A percentile compares a stretch with the other conserved stretches of the same genome.
These are phyloP conservation scores for Crotalus horridus DNA, from an alignment of 2,113 vertebrate species.

Conservation along the genomic window DNA sequence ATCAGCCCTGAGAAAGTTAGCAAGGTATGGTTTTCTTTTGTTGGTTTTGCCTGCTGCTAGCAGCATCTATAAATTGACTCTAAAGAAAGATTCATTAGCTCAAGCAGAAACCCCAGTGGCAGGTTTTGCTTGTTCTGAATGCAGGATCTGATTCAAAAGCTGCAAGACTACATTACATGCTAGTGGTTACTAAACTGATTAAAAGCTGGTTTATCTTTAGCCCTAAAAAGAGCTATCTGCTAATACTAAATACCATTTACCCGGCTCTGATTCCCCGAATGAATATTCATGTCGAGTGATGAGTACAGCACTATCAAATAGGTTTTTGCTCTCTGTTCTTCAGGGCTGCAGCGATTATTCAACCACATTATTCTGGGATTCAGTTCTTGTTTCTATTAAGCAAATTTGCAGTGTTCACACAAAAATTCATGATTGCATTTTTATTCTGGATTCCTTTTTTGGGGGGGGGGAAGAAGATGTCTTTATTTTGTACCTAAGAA, in stretches of 20 bases:
- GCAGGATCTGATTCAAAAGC: slow-evolving; percentile 1
- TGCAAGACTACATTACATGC: slow-evolving; percentile 55
- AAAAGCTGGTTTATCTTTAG: slow-evolving; percentile 60
- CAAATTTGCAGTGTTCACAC: slow-evolving; percentile 57
- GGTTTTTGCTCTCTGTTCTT: slow-evolving; percentile 47
- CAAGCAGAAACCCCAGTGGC: slow-evolving; percentile 25
- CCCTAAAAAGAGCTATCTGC: slow-evolving; percentile 62
- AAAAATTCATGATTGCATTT: slow-evolving; percentile 46
- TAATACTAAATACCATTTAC: slow-evolving; percentile 68
- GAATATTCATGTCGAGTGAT: slow-evolving; percentile 69
- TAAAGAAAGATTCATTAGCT: background rate
- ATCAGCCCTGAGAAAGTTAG: slow-evolving; percentile 13
- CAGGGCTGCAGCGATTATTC: slow-evolving; percentile 58
- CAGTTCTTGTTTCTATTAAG: slow-evolving; percentile 64
- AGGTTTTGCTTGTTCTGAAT: background rate
- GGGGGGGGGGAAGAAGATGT: slow-evolving; percentile 24
- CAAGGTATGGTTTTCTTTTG: rapidly evolving
- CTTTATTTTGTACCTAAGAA: rapidly evolving
- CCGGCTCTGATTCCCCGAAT: slow-evolving; percentile 65
- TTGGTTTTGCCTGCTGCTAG: background rate
- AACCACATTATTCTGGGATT: slow-evolving; percentile 52
- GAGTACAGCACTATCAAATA: slow-evolving; percentile 63
- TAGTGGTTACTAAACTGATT: slow-evolving; percentile 67
- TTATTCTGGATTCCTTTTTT: slow-evolving; percentile 38
- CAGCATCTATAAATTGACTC: background rate